phyloP scores from a whole-genome alignment of 2,797 vertebrate species.

The Acrossocheilus fasciatus region DNA sequence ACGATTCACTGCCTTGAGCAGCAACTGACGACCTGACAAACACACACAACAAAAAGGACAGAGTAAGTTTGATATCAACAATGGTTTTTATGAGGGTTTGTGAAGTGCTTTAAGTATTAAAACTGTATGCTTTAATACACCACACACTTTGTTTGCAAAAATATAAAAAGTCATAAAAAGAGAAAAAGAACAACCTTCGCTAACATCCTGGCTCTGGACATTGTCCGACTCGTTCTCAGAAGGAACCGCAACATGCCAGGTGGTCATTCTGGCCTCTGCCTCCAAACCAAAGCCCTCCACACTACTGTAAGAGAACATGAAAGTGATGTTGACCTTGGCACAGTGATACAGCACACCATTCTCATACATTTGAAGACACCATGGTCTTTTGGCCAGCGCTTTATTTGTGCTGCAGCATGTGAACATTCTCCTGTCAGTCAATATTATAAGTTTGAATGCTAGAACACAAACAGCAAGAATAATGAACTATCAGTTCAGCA shows the following conservation, averaged over 20 bases:
- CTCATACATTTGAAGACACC: slow-evolving; percentile 41
- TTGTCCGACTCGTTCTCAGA: slow-evolving; percentile 89
- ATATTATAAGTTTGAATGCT: neutral
- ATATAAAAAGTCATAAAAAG: neutral
- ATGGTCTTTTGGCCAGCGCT: neutral
- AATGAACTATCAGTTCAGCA: slow-evolving; percentile 11
- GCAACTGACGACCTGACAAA: slow-evolving; percentile 90
- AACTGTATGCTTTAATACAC: neutral
- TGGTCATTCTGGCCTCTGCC: slow-evolving; percentile 98
- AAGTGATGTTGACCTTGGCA: neutral
- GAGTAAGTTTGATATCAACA: neutral
- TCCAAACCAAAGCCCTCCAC: slow-evolving; percentile 97
- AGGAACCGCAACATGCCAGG: slow-evolving; percentile 98
- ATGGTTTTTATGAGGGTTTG: neutral
- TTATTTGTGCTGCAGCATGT: neutral
- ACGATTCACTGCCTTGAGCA: slow-evolving; percentile 96
- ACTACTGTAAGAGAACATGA: slow-evolving; percentile 75
- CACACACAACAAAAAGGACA: neutral
- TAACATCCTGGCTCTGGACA: slow-evolving; percentile 91
- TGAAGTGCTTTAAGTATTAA: neutral
- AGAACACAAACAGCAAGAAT: slow-evolving; percentile 8
- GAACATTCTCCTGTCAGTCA: neutral
- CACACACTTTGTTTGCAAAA: neutral
- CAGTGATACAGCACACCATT: neutral
- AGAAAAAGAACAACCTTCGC: slow-evolving; percentile 85